Conservation (phyloP, 2,888 invertebrate species). For the Abrostola tripartita region DNA sequence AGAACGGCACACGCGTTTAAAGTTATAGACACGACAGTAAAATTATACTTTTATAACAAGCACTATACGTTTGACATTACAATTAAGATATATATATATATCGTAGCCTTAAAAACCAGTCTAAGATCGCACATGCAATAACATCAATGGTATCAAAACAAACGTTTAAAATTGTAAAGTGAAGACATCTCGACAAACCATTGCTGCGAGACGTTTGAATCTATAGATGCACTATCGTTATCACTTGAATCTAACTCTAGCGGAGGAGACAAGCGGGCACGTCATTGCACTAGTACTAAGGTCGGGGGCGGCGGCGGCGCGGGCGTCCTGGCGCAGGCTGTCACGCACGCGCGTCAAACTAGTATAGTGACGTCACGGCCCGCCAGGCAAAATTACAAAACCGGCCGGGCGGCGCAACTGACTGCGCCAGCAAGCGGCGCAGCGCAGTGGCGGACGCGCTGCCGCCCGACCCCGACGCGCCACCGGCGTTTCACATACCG, state of each 20-base stretch:
- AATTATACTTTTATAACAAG: slow-evolving; percentile 26
- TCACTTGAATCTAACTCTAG: slow-evolving; percentile 55
- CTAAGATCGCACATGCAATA: slow-evolving; percentile 16
- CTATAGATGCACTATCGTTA: slow-evolving; percentile 48
- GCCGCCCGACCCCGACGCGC: slow-evolving; percentile 87
- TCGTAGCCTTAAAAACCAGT: too few species aligned
- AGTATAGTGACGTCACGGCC: slow-evolving; percentile 87
- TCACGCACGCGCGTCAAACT: slow-evolving; percentile 86
- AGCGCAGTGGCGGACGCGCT: slow-evolving; percentile 86
- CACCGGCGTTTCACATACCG: slow-evolving; percentile 82
- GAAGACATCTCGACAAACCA: slow-evolving; percentile 35
- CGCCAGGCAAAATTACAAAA: slow-evolving; percentile 86
- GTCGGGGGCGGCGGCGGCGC: slow-evolving; percentile 83
- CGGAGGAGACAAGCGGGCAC: slow-evolving; percentile 77
- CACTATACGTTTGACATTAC: slow-evolving; percentile 14
- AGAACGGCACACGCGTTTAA: slow-evolving; percentile 57
- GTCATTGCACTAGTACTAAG: slow-evolving; percentile 82
- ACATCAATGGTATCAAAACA: slow-evolving; percentile 21
- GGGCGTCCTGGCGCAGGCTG: slow-evolving; percentile 83
- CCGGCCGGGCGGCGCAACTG: slow-evolving; percentile 82
- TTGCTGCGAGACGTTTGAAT: slow-evolving; percentile 17
- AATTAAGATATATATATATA: neutral
- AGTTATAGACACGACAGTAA: slow-evolving; percentile 49
- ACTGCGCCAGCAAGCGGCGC: slow-evolving; percentile 74
- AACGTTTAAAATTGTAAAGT: slow-evolving; percentile 14